phyloP scores from a whole-genome alignment of 1,140 invertebrate species.

The Procambarus clarkii region DNA sequence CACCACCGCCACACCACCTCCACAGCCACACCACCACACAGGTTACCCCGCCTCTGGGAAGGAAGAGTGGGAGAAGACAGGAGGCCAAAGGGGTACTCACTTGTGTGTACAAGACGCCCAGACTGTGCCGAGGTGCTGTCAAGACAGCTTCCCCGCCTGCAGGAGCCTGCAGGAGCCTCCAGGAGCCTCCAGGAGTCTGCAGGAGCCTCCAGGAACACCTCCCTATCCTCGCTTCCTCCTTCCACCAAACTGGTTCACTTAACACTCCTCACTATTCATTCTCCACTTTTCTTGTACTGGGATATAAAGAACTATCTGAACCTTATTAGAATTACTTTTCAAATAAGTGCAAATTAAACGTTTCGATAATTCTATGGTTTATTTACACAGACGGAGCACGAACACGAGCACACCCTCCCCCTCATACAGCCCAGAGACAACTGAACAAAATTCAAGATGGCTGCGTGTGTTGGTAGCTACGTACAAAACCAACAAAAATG shows the following conservation, averaged over 20 bases:
- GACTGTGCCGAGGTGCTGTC: no score
- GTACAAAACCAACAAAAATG: neutral
- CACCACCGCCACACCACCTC: no score
- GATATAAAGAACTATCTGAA: neutral
- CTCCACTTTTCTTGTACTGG: neutral
- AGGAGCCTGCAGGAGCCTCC: no score
- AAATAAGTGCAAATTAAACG: neutral
- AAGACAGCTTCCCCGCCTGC: no score
- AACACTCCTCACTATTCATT: neutral
- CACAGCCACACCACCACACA: no score
- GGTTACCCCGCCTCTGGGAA: no score
- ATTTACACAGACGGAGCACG: neutral
- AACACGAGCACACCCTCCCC: neutral
- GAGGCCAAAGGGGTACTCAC: no score
- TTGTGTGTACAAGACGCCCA: no score
- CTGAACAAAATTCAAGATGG: constrained; percentile 5
- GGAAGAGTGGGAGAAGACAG: no score
- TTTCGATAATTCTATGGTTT: neutral
- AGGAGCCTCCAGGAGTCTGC: no score
- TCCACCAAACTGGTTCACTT: constrained; percentile 5
- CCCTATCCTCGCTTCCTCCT: no score
- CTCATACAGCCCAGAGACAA: neutral
- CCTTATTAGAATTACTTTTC: neutral
- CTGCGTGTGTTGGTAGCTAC: constrained; percentile 3
- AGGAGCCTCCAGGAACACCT: no score